These are phyloP conservation scores for Lycaena phlaeas DNA, from an alignment of 2,888 invertebrate species.

Conservation along the genomic window DNA sequence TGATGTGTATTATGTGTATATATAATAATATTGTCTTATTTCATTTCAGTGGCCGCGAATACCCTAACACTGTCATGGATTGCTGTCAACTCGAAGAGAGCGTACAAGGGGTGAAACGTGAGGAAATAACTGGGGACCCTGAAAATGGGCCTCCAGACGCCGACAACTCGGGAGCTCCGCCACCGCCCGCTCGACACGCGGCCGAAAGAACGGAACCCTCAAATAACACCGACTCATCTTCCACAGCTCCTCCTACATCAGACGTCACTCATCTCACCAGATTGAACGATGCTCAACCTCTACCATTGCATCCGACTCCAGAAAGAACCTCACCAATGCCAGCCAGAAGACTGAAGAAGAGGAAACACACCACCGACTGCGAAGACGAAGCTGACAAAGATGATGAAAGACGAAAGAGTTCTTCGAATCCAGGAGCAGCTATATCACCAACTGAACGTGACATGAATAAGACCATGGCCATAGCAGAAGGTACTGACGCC, in stretches of 20 bases:
- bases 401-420: conserved; percentile 56
- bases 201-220: conserved; percentile 54
- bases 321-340: conserved; percentile 73
- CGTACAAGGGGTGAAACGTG: conserved; percentile 85
- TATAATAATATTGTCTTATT: too few species aligned
- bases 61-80: conserved; percentile 93
- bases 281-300: conserved; percentile 51
- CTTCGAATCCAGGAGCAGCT: conserved; percentile 54
- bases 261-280: conserved; percentile 61
- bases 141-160: conserved; percentile 92
- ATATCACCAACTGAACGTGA: conserved; percentile 60
- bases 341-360: conserved; percentile 74
- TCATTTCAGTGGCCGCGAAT: conserved; percentile 84
- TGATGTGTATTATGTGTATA: too few species aligned
- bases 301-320: conserved; percentile 54
- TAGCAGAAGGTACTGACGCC: conserved; percentile 55
- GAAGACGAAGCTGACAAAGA: conserved; percentile 60
- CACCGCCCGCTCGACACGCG: conserved; percentile 47
- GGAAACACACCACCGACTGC: conserved; percentile 58
- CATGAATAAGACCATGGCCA: conserved; percentile 49
- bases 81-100: conserved; percentile 93
- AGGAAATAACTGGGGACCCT: conserved; percentile 86
- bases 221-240: conserved; percentile 48
- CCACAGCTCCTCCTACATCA: conserved; percentile 56
- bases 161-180: conserved; percentile 73